phyloP scores from a whole-genome alignment of 2,797 vertebrate species.

The Oophaga sylvatica region DNA sequence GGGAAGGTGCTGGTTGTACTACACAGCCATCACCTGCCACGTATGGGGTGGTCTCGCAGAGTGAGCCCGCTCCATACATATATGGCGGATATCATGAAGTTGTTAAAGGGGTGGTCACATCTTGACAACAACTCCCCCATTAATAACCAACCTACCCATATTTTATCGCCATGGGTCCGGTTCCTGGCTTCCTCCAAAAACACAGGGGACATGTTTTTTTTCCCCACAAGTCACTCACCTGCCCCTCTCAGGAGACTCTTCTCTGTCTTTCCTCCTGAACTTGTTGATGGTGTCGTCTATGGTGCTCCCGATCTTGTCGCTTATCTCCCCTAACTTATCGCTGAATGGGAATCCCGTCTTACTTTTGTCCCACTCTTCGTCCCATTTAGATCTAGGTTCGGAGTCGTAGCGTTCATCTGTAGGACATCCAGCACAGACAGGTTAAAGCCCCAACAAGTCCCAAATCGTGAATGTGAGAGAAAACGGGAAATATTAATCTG shows the following conservation, averaged over 20 bases:
- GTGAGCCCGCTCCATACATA: no score
- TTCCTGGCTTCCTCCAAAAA: no score
- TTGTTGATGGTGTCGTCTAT: constrained; percentile 96
- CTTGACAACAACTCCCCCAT: no score
- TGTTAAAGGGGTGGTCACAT: no score
- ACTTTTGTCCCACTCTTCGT: constrained; percentile 96
- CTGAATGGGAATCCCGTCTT: constrained; percentile 93
- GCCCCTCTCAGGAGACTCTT: constrained; percentile 94
- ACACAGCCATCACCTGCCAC: no score
- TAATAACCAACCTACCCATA: no score
- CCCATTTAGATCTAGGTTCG: constrained; percentile 88
- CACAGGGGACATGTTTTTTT: no score
- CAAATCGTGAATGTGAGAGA: background rate
- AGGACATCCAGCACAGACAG: constrained; percentile 51
- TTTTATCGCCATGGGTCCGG: no score
- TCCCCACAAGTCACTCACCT: constrained; percentile 76
- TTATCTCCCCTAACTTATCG: constrained; percentile 94
- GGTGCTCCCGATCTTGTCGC: constrained; percentile 96
- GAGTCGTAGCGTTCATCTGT: constrained; percentile 88
- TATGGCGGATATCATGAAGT: no score
- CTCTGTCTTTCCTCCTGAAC: constrained; percentile 93
- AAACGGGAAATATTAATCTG: background rate
- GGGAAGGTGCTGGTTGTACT: no score
- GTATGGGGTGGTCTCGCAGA: no score
- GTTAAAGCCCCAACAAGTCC: constrained; percentile 14